Evolutionary conservation across 2,797 vertebrate species (phyloP), one percentile per base, ranked within the genome.

Genomic region (Telmatherina bonti): DNA sequence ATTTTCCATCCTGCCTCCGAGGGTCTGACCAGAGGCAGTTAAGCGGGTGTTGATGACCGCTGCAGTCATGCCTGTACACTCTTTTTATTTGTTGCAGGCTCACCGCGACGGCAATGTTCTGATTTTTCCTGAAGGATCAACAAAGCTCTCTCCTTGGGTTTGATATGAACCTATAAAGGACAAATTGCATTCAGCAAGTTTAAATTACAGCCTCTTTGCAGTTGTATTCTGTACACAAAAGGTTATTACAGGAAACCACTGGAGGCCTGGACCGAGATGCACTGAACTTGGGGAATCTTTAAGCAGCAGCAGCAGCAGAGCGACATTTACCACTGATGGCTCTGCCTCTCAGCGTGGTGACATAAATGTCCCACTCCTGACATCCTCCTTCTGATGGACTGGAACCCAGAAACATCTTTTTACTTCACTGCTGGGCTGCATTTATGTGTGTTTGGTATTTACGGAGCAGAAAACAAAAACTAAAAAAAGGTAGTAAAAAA

Each of bases 71-170:
- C 57, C 52, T 31, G 5, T 45, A n/a, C 30, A 31, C 5, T 55
- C 29, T 58, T 57, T 65, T 45, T 61, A 60, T 88, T 81, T 80
- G 69, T 51, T 70, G 55, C 27, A 2, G 16, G 54, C 41, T 85
- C 22, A 51, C 62, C 70, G 54, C 67, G 15, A 51, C 47, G 29
- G 30, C 51, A 60, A 49, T 64, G 47, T 54, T 9, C 38, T 22
- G n/a, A 58, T 68, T 55, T 74, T 67, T 76, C 71, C 71, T 29
- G 12, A 53, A 69, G 75, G 71, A 66, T 58, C 22, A 53, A 70
- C 62, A 72, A 69, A 70, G 60, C 54, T 54, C 52, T 47, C 18
- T 47, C 24, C 53, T 75, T 18, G 36, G 27, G 31, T 27, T 57
- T 31, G 18, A 67, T 41, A 54, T 62, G 67, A 83, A 49, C 31